Evolutionary conservation across 1,140 invertebrate genomes (phyloP), one percentile per base, ranked within the genome.

Genomic region (Acromyrmex heyeri): DNA sequence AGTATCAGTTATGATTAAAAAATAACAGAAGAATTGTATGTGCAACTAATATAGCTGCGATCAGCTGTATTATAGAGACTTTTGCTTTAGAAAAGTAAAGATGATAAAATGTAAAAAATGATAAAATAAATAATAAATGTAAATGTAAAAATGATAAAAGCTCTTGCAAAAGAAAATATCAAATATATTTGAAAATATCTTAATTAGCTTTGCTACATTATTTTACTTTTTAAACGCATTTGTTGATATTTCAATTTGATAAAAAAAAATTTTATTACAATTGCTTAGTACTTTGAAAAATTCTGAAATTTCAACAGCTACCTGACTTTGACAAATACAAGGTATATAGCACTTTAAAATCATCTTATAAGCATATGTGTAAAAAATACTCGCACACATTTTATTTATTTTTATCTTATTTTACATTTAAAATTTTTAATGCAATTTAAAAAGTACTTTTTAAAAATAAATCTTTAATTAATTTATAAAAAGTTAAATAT

Each of bases 11-110:
- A 24, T 18, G 34, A 67, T 67, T 30, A 21, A 38, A 67, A 67
- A 50, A 24, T 53, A 79, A 55, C 16, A n/a, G 10, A 53, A 55
- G 48, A 30, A n/a, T 69, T 55, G 69, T 62, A 44, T 24, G 55
- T 18, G 44, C 16, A 5, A 4, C 1, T 77, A 48, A 77, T 77
- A 27, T 27, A 24, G 34, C 34, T 62, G 16, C 18, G 38, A 62
- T 76, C 55, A 76, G 21, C 34, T 44, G 8, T n/a, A 18, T 12
- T 27, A 6, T 55, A 21, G 2, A 16, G 50, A 34, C 50, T 73
- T 55, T 57, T 10, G 3, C 38, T 65, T 65, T 21, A 34, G n/a
- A 67, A 67, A 67, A n/a, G 34, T 38, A 67, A 24, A 24, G 24
- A 24, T 24, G 24, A 24, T 24, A 24, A 24, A 24, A 24, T 24